A percentile compares a stretch with the other conserved stretches of the same genome.
phyloP scores from a whole-genome alignment of 2,113 vertebrate species.

The Cettia cetti region DNA sequence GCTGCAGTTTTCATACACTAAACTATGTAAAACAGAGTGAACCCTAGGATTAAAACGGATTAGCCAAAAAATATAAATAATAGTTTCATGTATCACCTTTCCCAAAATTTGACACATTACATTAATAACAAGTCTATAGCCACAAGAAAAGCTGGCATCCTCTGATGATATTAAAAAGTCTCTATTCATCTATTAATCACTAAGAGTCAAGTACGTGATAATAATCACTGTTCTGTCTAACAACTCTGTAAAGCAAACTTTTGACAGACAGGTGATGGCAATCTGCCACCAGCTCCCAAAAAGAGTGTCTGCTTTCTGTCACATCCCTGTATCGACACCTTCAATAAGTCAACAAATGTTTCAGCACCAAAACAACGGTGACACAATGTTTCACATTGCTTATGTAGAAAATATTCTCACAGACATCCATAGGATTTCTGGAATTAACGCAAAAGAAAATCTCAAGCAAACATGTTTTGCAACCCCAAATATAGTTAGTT shows the following conservation, averaged over 20 bases:
- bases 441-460: background rate
- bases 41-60: background rate
- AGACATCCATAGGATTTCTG: background rate
- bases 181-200: background rate
- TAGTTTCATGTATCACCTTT: background rate
- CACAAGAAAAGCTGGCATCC: background rate
- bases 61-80: background rate
- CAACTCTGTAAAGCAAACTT: constrained; percentile 4
- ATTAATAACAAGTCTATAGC: background rate
- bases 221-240: background rate
- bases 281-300: background rate
- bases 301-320: background rate
- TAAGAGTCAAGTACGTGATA: background rate
- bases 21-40: accelerated
- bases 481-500: constrained; percentile 31
- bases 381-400: background rate
- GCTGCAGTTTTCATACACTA: background rate
- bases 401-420: background rate
- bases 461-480: constrained; percentile 3
- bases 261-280: background rate
- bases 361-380: background rate
- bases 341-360: background rate
- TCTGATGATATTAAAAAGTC: background rate
- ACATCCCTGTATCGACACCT: background rate
- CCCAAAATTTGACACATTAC: background rate